Percentiles rank a stretch among this genome's conserved stretches.
Evolutionary conservation across 2,888 invertebrate genomes (phyloP).

Genomic region (Leistus spinibarbis): DNA sequence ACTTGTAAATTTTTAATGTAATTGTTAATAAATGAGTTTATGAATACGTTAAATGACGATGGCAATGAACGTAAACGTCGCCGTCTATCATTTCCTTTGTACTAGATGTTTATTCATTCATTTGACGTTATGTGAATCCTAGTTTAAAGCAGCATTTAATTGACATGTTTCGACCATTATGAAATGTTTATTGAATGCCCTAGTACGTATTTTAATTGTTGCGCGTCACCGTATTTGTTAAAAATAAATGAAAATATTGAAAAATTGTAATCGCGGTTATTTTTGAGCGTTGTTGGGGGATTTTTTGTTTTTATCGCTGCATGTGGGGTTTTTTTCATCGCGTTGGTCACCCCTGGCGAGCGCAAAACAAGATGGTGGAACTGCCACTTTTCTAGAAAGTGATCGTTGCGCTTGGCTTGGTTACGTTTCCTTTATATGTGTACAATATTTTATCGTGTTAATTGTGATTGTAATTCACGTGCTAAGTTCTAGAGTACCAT

Average conservation of each 20-base stretch:
- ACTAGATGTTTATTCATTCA: neutral
- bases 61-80: neutral
- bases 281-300: neutral
- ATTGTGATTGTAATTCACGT: neutral
- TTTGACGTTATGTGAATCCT: neutral
- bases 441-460: neutral
- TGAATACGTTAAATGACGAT: neutral
- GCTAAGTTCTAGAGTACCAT: neutral
- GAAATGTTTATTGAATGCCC: neutral
- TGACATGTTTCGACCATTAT: neutral
- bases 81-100: neutral
- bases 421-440: constrained; percentile 19
- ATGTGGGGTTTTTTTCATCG: neutral
- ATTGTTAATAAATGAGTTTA: neutral
- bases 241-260: constrained; percentile 2
- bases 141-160: neutral
- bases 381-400: constrained; percentile 16
- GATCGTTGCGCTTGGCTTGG: constrained; percentile 16
- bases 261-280: neutral
- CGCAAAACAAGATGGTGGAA: constrained; percentile 13
- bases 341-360: neutral
- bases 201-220: neutral
- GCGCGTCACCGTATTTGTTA: constrained; percentile 5
- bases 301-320: neutral
- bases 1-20: neutral